These are phyloP conservation scores for Saimiri boliviensis DNA, from an alignment of 2,113 vertebrate species.

Conservation along the genomic window DNA sequence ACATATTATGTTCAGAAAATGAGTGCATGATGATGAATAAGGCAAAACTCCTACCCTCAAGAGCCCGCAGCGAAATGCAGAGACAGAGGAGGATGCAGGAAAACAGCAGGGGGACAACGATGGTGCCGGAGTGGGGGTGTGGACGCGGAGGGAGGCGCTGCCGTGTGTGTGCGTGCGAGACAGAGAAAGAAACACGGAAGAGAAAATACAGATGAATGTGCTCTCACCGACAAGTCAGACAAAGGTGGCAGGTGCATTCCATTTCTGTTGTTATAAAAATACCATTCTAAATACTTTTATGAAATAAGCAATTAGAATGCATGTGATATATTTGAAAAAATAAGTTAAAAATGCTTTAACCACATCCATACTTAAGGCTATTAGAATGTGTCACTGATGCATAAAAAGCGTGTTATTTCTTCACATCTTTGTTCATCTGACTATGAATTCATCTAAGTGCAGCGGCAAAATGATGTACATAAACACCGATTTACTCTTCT, in stretches of 20 bases:
- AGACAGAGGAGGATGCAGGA: fast-evolving
- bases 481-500: not conserved
- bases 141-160: fast-evolving
- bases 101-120: fast-evolving
- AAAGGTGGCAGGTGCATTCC: fast-evolving
- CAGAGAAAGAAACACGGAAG: not conserved
- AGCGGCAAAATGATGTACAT: slow-evolving; percentile 50
- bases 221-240: fast-evolving
- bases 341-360: slow-evolving; percentile 47
- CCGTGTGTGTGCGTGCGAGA: fast-evolving
- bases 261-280: fast-evolving
- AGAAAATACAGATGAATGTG: fast-evolving
- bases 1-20: fast-evolving
- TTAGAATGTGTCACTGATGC: slow-evolving; percentile 64
- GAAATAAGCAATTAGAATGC: not conserved
- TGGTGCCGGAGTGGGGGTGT: fast-evolving
- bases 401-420: slow-evolving; percentile 63
- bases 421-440: slow-evolving; percentile 76
- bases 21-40: fast-evolving
- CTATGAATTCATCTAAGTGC: slow-evolving; percentile 76
- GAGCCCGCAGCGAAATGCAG: not conserved
- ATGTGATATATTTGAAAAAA: not conserved
- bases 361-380: not conserved
- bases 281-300: fast-evolving
- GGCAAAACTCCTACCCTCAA: fast-evolving